Evolutionary conservation across 2,797 vertebrate species (phyloP).

Genomic region (Manis javanica): DNA sequence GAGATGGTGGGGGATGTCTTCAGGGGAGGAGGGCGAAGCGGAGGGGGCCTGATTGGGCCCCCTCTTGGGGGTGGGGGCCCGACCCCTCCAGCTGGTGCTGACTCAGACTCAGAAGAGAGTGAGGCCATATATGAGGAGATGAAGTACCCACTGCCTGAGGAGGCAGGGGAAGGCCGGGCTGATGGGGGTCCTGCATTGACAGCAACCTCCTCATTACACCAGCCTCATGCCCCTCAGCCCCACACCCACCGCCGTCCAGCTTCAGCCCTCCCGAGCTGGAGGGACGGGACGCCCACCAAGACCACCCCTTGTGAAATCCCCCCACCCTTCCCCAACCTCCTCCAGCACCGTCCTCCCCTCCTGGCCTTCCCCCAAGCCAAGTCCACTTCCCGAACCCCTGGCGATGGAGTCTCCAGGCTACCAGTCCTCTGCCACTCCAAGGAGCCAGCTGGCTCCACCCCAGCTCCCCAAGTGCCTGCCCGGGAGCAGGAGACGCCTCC

Average conservation of each 20-base stretch:
- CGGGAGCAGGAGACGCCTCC: conserved; percentile 87
- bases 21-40: conserved; percentile 85
- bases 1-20: conserved; percentile 96
- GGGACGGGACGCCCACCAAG: conserved; percentile 88
- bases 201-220: conserved; percentile 84
- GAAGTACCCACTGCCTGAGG: conserved; percentile 93
- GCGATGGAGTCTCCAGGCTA: conserved; percentile 86
- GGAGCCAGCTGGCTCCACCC: conserved; percentile 78
- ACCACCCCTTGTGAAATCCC: conserved; percentile 94
- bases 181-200: conserved; percentile 69
- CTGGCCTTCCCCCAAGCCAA: conserved; percentile 94
- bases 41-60: conserved; percentile 84
- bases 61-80: conserved; percentile 81
- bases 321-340: conserved; percentile 94
- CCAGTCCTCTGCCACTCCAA: conserved; percentile 86
- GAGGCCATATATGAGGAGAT: conserved; percentile 98
- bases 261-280: conserved; percentile 75
- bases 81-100: conserved; percentile 85
- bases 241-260: conserved; percentile 86
- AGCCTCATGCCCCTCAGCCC: conserved; percentile 86
- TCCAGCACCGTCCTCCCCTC: conserved; percentile 94
- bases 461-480: conserved; percentile 86
- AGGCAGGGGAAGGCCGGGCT: conserved; percentile 87
- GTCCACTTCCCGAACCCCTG: conserved; percentile 74
- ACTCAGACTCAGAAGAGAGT: conserved; percentile 95